Evolutionary conservation across 2,888 invertebrate genomes (phyloP).

Genomic region (Opisthograptis luteolata): DNA sequence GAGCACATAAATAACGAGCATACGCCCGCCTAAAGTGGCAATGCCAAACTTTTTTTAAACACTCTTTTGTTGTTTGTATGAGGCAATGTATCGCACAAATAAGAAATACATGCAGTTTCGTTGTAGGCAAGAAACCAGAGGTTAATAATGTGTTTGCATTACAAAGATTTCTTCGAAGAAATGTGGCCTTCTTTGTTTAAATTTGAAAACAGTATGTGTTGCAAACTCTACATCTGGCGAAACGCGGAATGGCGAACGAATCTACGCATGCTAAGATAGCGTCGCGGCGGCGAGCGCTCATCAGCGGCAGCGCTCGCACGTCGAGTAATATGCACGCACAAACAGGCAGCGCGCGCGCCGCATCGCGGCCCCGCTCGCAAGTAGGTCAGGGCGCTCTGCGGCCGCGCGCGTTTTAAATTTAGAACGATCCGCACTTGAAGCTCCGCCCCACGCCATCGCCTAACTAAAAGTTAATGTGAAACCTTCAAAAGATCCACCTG

Average conservation of each 20-base stretch:
- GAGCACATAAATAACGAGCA: too few relatives aligned
- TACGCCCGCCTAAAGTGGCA: too few relatives aligned
- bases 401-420: conserved; percentile 83
- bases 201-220: conserved; percentile 57
- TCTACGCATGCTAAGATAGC: conserved; percentile 39
- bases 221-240: conserved; percentile 79
- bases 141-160: conserved; percentile 1
- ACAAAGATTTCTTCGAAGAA: conserved; percentile 8
- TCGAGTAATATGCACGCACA: conserved; percentile 64
- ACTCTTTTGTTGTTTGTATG: conserved; percentile 8
- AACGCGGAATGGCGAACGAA: conserved; percentile 78
- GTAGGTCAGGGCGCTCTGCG: conserved; percentile 83
- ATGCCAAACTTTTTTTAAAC: too few relatives aligned
- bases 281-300: too few relatives aligned
- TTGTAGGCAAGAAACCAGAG: conserved; percentile 5
- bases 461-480: conserved; percentile 68
- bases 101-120: conserved; percentile 1
- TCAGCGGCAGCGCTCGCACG: conserved; percentile 50
- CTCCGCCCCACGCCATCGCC: conserved; percentile 75
- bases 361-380: conserved; percentile 83
- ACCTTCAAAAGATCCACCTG: conserved; percentile 57
- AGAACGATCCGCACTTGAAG: conserved; percentile 81
- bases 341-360: conserved; percentile 76
- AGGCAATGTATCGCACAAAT: conserved; percentile 3
- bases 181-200: conserved; percentile 17